Base-by-base conservation (phyloP, 2,113 vertebrate species). In the Amazona guildingii region DNA sequence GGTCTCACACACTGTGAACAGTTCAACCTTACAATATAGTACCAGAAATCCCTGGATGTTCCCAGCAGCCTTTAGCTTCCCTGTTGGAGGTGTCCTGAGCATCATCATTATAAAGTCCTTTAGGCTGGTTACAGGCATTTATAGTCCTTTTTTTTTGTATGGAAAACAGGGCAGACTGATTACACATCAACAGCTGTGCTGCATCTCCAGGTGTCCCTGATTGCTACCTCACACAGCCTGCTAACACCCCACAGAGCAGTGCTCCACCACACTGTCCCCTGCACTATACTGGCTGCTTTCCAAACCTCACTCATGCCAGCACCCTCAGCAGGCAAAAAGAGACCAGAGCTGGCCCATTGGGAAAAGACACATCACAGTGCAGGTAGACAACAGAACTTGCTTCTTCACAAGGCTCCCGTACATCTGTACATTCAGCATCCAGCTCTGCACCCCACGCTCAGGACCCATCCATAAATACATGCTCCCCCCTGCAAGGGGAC, bases 141-240 rank as follows among this genome's bases (percentile, higher is more conserved):
- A 59, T 59, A 59, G 13, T 59, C 55, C 16, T n/a, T 24, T 59
- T 19, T 59, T n/a, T 59, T 59, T 15, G 57, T n/a, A 35, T 35
- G 57, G 33, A 59, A 59, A 24, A 2, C 57, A 59, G 21, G 57
- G 57, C 33, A 59, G 21, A 59, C n/a, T 24, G 23, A 35, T 59
- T 24, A 24, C 66, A 46, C 49, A 27, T 7, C 13, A 21, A 6
- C 7, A 19, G 7, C 14, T 62, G 15, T 21, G 15, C 9, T 46
- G 49, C 13, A 24, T 12, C 41, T 76, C 66, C 41, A 7, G 11
- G 8, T 35, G 52, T 25, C 21, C n/a, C 55, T 0, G 3, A 0
- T 41, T 48, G 39, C 64, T 39, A 9, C 28, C 35, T 46, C 17
- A 35, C 84, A 48, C 49, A 52, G n/a, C 69, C 64, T 73, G 44